A percentile compares a stretch with the other conserved stretches of the same genome.
phyloP scores from a whole-genome alignment of 2,113 vertebrate genomes.

The Hyaena hyaena region DNA sequence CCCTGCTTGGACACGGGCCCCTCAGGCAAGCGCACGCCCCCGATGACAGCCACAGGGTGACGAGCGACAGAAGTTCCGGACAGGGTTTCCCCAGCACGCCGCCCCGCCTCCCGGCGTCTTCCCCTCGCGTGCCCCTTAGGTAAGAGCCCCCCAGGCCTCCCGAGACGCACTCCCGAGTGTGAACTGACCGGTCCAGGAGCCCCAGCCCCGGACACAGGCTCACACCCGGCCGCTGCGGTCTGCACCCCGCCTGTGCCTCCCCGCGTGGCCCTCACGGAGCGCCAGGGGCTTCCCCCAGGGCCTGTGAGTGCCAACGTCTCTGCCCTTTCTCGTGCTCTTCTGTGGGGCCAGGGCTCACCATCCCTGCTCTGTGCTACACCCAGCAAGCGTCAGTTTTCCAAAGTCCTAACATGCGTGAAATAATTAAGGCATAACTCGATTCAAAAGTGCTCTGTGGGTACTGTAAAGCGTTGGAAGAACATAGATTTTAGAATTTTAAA shows the following conservation, averaged over 20 bases:
- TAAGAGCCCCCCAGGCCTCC: background rate
- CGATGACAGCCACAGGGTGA: background rate
- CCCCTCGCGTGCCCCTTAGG: background rate
- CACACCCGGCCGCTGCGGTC: background rate
- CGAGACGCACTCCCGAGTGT: too few relatives aligned
- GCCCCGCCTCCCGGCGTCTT: too few relatives aligned
- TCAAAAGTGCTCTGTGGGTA: background rate
- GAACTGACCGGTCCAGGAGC: background rate
- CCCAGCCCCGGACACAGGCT: background rate
- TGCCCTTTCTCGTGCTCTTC: background rate
- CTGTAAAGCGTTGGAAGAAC: background rate
- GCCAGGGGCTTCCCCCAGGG: background rate
- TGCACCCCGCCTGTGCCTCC: background rate
- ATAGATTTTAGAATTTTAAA: background rate
- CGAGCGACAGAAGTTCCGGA: too few relatives aligned
- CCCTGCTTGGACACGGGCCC: background rate
- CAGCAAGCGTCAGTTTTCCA: background rate
- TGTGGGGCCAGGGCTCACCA: background rate
- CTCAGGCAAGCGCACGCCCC: background rate
- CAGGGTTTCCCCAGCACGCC: too few relatives aligned
- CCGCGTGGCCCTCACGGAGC: background rate
- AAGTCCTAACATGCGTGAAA: background rate
- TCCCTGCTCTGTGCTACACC: accelerated
- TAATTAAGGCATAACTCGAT: too few relatives aligned
- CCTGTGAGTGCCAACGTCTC: background rate